Evolutionary conservation across 2,888 invertebrate genomes (phyloP).

Genomic region (Nomada ferruginata): DNA sequence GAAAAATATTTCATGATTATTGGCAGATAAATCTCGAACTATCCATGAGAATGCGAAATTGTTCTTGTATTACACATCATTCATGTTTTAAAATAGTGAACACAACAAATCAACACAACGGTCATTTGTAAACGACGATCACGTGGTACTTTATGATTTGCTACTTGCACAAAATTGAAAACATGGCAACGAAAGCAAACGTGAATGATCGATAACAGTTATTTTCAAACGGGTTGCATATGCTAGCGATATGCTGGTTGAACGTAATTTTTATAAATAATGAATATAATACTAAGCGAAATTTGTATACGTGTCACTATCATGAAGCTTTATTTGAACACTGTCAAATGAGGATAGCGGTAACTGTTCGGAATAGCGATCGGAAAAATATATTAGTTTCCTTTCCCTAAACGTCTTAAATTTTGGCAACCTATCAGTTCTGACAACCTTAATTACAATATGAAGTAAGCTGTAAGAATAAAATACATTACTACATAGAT

Average conservation of each 20-base stretch:
- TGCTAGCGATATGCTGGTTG: neutral
- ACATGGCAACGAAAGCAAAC: slow-evolving; percentile 54
- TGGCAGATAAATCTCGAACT: neutral
- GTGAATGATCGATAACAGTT: slow-evolving; percentile 52
- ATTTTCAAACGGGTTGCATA: slow-evolving; percentile 19
- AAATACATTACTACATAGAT: too few species aligned
- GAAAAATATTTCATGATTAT: neutral
- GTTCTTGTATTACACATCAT: slow-evolving; percentile 24
- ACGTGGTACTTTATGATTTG: slow-evolving; percentile 61
- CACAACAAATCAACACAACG: slow-evolving; percentile 50
- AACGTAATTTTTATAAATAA: neutral
- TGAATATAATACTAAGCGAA: neutral
- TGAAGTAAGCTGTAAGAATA: slow-evolving; percentile 3
- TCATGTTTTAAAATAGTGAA: slow-evolving; percentile 40
- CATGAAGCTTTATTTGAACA: neutral
- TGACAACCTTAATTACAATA: slow-evolving; percentile 30
- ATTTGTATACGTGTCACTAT: neutral
- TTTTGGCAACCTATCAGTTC: slow-evolving; percentile 28
- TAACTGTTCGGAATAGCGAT: slow-evolving; percentile 17
- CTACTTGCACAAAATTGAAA: slow-evolving; percentile 50
- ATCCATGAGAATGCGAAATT: neutral
- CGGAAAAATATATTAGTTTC: slow-evolving; percentile 17
- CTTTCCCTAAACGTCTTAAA: slow-evolving; percentile 24
- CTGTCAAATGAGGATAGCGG: neutral
- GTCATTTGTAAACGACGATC: slow-evolving; percentile 68